Conservation (phyloP, 2,113 vertebrate genomes). For the Megaceryle torquata region DNA sequence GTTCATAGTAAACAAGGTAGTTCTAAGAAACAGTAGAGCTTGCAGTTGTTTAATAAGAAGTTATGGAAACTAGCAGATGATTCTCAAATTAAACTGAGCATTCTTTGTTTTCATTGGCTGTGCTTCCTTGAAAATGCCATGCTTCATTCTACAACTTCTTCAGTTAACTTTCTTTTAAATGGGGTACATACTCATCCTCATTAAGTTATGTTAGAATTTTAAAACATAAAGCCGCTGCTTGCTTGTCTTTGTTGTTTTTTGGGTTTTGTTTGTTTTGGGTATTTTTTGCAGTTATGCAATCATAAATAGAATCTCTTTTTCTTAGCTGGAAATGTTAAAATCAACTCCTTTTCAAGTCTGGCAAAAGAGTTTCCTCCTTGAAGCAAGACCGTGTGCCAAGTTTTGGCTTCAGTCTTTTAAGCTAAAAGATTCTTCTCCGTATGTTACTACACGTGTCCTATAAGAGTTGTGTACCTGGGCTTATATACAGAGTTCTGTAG, state of each 20-base stretch:
- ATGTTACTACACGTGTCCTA: neutral
- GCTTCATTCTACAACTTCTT: neutral
- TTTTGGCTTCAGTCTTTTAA: neutral
- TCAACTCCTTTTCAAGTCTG: neutral
- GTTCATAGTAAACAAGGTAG: neutral
- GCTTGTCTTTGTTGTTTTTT: neutral
- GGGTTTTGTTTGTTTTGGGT: too few species aligned
- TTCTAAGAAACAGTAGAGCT: neutral
- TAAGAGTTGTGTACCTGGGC: neutral
- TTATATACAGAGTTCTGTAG: neutral
- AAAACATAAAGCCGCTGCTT: neutral
- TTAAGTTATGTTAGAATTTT: neutral
- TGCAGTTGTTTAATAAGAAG: constrained; percentile 29
- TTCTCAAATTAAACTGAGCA: neutral
- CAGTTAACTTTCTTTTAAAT: constrained; percentile 30
- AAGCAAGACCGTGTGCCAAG: neutral
- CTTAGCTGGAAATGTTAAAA: neutral
- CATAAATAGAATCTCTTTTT: neutral
- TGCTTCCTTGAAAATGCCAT: neutral
- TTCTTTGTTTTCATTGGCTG: constrained; percentile 54
- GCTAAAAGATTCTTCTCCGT: neutral
- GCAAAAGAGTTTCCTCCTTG: constrained; percentile 7
- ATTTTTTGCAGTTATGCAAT: neutral
- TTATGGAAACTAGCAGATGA: constrained; percentile 29
- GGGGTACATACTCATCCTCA: neutral